Conservation (phyloP, 92 coral and sea anemone species). For the Meandrina meandrites region DNA sequence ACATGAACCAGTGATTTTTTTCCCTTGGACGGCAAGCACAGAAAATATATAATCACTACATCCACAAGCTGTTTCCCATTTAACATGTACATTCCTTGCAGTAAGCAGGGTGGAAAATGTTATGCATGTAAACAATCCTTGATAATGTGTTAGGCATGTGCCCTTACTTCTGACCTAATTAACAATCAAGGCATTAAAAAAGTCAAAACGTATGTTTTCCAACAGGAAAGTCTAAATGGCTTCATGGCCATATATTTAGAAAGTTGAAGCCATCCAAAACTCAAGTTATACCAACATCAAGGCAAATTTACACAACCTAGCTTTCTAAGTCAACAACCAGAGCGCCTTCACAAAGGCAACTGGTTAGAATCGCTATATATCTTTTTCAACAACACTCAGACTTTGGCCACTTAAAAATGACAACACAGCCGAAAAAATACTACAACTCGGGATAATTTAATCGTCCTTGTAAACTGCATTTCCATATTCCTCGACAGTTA, state of each 20-base stretch:
- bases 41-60: background rate
- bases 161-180: conserved; percentile 15
- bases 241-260: background rate
- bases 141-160: conserved; percentile 33
- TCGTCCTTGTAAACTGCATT: conserved; percentile 5
- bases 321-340: conserved; percentile 18
- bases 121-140: conserved; percentile 58
- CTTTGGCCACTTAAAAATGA: conserved; percentile 37
- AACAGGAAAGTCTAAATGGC: background rate
- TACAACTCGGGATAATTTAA: conserved; percentile 35
- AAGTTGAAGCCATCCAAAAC: background rate
- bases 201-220: conserved; percentile 11
- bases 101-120: conserved; percentile 38
- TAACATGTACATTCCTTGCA: conserved; percentile 10
- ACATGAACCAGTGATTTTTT: background rate
- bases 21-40: background rate
- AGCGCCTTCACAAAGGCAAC: conserved; percentile 6
- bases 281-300: background rate
- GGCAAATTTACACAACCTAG: conserved; percentile 17
- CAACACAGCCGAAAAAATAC: conserved; percentile 16
- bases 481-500: background rate
- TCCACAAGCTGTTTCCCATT: conserved; percentile 25
- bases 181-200: background rate
- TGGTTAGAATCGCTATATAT: conserved; percentile 1
- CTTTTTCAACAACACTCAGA: conserved; percentile 23